These are phyloP conservation scores for Periparus ater DNA, from an alignment of 2,797 vertebrate genomes.

Conservation along the genomic window DNA sequence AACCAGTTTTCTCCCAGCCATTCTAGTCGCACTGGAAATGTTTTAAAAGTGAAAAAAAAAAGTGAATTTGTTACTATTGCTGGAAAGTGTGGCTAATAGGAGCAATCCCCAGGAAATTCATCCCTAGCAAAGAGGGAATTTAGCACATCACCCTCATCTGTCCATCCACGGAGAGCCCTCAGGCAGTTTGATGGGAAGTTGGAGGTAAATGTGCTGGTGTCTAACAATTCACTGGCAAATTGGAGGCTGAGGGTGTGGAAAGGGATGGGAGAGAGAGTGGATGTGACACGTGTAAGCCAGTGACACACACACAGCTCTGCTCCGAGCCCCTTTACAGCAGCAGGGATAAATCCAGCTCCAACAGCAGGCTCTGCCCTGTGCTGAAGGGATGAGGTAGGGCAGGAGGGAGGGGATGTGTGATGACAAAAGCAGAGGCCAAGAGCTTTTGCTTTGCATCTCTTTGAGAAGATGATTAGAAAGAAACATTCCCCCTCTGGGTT, in stretches of 20 bases:
- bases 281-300: background rate
- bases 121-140: background rate
- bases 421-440: constrained; percentile 14
- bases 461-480: constrained; percentile 40
- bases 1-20: constrained; percentile 27
- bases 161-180: background rate
- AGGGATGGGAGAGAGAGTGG: background rate
- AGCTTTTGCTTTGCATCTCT: constrained; percentile 58
- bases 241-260: background rate
- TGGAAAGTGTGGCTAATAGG: background rate
- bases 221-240: constrained; percentile 43
- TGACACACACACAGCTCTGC: background rate
- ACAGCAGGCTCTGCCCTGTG: background rate
- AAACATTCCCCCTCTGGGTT: background rate
- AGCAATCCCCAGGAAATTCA: constrained; percentile 32
- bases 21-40: background rate
- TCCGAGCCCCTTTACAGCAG: background rate
- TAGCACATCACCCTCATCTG: background rate
- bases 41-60: constrained; percentile 8
- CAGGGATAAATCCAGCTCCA: constrained; percentile 30
- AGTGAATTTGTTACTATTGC: constrained; percentile 12
- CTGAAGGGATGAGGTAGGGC: background rate
- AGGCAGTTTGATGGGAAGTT: constrained; percentile 5
- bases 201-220: background rate
- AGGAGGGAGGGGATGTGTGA: background rate